Percentiles rank a stretch among this genome's conserved stretches.
Evolutionary conservation across 2,113 vertebrate species (phyloP).

Genomic region (Arothron firmamentum): DNA sequence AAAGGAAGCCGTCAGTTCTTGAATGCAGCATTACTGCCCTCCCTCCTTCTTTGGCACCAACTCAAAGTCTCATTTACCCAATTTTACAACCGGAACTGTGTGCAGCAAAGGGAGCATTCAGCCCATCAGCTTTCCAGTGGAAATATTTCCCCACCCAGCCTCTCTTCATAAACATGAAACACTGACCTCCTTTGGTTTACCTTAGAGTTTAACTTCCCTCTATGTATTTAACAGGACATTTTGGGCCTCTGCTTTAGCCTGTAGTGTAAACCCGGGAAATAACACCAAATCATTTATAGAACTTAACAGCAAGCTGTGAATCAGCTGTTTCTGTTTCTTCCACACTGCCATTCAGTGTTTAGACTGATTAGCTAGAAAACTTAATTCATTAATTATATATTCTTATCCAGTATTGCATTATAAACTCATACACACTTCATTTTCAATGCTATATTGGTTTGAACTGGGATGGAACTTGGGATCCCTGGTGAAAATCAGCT

Average conservation of each 20-base stretch:
- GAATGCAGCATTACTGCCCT: constrained; percentile 24
- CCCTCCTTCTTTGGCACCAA: constrained; percentile 20
- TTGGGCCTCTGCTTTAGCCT: constrained; percentile 2
- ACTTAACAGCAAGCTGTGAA: constrained; percentile 44
- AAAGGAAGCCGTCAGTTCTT: neutral
- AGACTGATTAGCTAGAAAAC: constrained; percentile 19
- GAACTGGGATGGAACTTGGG: no score
- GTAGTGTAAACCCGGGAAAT: constrained; percentile 39
- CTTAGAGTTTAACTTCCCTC: constrained; percentile 8
- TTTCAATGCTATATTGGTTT: no score
- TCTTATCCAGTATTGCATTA: no score
- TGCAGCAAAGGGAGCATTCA: constrained; percentile 53
- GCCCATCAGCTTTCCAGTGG: constrained; percentile 55
- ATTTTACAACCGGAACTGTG: constrained; percentile 51
- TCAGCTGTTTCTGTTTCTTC: constrained; percentile 28
- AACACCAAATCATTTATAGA: constrained; percentile 36
- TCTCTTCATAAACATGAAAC: constrained; percentile 56
- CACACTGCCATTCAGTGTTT: constrained; percentile 14
- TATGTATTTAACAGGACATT: constrained; percentile 14
- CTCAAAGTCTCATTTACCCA: constrained; percentile 26
- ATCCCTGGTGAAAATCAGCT: no score
- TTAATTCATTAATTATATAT: neutral
- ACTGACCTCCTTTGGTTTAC: constrained; percentile 14
- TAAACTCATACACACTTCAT: no score
- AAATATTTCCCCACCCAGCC: constrained; percentile 50